Percentiles rank a stretch among this genome's conserved stretches.
Conservation (phyloP, 2,113 vertebrate species). For the Paradoxurus hermaphroditus region DNA sequence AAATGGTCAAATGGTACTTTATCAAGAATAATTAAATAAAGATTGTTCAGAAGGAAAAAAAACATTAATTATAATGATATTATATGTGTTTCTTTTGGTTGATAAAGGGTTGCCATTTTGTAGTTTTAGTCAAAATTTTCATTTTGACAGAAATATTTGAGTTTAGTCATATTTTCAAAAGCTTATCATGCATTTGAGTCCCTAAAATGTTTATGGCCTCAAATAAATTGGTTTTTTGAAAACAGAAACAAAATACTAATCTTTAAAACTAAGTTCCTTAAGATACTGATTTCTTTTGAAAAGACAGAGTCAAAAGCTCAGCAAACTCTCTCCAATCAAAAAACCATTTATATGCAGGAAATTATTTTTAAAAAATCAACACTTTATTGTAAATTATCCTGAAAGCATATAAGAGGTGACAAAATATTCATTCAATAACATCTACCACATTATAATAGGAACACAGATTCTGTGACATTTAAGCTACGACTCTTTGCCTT, state of each 20-base stretch:
- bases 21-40: conserved; percentile 33
- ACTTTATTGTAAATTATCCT: background rate
- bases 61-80: background rate
- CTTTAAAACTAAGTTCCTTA: background rate
- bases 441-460: background rate
- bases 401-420: background rate
- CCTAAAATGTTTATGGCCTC: background rate
- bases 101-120: background rate
- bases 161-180: background rate
- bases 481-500: background rate
- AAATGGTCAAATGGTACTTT: conserved; percentile 40
- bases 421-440: background rate
- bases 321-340: background rate
- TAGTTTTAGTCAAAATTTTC: background rate
- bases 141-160: background rate
- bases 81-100: background rate
- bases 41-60: background rate
- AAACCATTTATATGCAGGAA: background rate
- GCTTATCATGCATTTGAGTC: background rate
- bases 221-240: background rate
- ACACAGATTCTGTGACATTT: background rate
- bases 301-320: background rate
- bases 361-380: background rate
- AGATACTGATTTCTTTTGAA: background rate
- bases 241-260: background rate